Evolutionary conservation across 2,888 invertebrate species (phyloP).

Genomic region (Pristionchus fissidentatus): DNA sequence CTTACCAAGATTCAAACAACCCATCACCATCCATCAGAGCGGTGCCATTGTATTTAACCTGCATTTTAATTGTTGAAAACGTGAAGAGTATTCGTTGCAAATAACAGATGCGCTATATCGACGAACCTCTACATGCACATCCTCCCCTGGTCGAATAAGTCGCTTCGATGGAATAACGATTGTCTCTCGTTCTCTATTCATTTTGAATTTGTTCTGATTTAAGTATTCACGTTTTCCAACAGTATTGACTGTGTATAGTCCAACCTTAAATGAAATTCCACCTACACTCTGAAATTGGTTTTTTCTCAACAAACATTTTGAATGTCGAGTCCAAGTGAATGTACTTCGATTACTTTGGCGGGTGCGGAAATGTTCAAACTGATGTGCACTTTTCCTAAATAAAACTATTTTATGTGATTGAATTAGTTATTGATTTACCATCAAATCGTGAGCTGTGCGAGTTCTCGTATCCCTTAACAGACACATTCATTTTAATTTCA

Average conservation of each 20-base stretch:
- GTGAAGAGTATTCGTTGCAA: no score
- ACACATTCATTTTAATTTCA: neutral
- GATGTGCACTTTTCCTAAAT: neutral
- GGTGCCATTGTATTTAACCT: neutral
- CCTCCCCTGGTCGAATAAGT: neutral
- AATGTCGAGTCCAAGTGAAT: neutral
- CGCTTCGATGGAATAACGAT: neutral
- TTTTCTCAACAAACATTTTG: neutral
- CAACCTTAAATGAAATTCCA: neutral
- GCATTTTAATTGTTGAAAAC: no score
- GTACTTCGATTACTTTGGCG: neutral
- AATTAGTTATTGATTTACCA: neutral
- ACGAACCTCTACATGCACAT: neutral
- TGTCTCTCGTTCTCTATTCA: neutral
- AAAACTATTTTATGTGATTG: neutral
- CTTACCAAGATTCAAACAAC: neutral
- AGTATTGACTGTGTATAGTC: neutral
- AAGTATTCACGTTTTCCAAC: neutral
- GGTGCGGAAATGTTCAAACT: neutral
- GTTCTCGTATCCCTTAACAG: neutral
- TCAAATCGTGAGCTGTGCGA: neutral
- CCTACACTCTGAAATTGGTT: no score
- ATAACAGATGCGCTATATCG: no score
- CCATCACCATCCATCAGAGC: neutral
- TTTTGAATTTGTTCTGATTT: neutral